These are phyloP conservation scores for Hanleya hanleyi DNA, from an alignment of 2,888 invertebrate genomes.

Conservation along the genomic window DNA sequence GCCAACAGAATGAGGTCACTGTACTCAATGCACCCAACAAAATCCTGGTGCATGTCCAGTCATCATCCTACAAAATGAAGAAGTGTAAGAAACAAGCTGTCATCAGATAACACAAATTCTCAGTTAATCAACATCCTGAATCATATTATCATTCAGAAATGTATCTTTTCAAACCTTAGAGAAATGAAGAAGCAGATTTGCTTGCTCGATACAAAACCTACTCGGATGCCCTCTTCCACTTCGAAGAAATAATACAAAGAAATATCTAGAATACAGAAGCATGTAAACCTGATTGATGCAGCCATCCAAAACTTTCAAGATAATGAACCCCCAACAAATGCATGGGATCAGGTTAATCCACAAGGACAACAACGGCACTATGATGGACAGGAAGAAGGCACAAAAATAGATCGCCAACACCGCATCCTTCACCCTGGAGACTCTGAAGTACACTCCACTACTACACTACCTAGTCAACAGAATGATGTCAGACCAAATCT, in stretches of 20 bases:
- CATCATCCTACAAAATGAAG: constrained; percentile 9
- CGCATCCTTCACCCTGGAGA: constrained; percentile 19
- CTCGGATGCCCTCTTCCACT: background rate
- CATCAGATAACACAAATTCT: background rate
- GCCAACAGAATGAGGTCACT: background rate
- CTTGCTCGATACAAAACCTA: constrained; percentile 1
- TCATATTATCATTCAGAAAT: constrained; percentile 22
- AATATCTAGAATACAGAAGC: constrained; percentile 8
- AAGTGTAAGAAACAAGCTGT: constrained; percentile 4
- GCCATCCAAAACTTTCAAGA: constrained; percentile 22
- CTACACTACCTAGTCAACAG: background rate
- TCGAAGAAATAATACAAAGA: background rate
- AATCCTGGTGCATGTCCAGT: background rate
- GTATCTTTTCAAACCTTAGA: constrained; percentile 19
- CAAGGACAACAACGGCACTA: constrained; percentile 20
- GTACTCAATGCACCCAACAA: constrained; percentile 14
- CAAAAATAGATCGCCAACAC: constrained; percentile 13
- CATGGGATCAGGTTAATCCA: constrained; percentile 19
- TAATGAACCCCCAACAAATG: constrained; percentile 17
- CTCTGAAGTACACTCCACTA: background rate
- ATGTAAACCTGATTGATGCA: constrained; percentile 15
- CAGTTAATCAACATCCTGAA: constrained; percentile 9
- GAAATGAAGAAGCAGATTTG: constrained; percentile 17
- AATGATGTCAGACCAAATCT: background rate
- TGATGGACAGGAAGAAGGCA: constrained; percentile 22